Percentiles rank a stretch among this genome's conserved stretches.
Conservation (phyloP, 2,113 vertebrate species). For the Himantopus leucocephalus region DNA sequence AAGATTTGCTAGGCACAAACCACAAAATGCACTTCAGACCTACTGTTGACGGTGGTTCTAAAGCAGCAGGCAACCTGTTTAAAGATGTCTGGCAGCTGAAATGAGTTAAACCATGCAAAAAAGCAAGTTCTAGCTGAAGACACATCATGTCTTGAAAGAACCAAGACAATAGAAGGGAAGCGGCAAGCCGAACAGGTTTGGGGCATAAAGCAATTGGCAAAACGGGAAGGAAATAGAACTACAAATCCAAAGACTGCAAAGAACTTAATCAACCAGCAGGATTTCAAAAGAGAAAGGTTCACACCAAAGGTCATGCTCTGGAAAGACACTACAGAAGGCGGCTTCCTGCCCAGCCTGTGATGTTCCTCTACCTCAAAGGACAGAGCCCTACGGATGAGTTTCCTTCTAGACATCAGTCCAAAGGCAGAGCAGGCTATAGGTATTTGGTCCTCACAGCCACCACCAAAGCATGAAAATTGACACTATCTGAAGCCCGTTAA, state of each 20-base stretch:
- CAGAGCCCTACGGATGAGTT: not conserved
- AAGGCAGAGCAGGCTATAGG: fast-evolving
- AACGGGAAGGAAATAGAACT: not conserved
- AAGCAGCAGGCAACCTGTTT: not conserved
- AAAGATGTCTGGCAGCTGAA: not conserved
- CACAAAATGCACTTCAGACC: not conserved
- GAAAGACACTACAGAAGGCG: not conserved
- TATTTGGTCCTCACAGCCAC: not conserved
- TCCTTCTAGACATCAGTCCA: not conserved
- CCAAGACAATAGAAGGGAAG: not conserved
- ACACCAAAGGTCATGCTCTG: not conserved
- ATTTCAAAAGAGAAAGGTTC: not conserved
- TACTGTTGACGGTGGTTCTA: not conserved
- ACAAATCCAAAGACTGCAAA: not conserved
- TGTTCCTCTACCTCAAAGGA: not conserved
- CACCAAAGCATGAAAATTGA: not conserved
- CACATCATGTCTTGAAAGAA: not conserved
- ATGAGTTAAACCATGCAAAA: not conserved
- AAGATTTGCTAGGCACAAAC: not conserved
- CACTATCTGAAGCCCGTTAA: not conserved
- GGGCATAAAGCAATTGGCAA: not conserved
- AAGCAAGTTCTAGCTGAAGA: not conserved
- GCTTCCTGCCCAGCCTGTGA: not conserved
- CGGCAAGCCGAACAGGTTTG: not conserved
- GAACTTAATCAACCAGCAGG: not conserved